These are phyloP conservation scores for Falco peregrinus DNA, from an alignment of 2,797 vertebrate species.

Conservation along the genomic window DNA sequence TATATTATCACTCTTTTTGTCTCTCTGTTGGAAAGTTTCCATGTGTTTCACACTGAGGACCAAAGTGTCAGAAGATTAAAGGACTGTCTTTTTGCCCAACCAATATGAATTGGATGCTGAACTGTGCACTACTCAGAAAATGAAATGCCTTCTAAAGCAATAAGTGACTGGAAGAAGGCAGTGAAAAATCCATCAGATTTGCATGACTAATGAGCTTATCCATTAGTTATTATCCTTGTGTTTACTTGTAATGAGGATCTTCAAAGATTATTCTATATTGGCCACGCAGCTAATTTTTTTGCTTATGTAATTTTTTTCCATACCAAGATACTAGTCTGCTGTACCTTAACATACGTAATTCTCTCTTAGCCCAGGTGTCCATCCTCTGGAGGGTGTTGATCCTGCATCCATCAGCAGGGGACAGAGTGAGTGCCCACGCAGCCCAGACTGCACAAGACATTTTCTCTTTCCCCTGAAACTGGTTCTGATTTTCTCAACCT, in stretches of 20 bases:
- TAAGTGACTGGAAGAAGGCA: constrained; percentile 39
- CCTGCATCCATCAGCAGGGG: not conserved
- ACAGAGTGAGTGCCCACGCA: not conserved
- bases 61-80: constrained; percentile 58
- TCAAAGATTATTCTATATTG: constrained; percentile 36
- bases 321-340: not conserved
- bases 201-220: constrained; percentile 58
- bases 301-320: not conserved
- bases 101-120: constrained; percentile 34
- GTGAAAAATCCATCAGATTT: constrained; percentile 66
- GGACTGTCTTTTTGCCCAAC: constrained; percentile 36
- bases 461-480: not conserved
- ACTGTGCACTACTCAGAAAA: constrained; percentile 17
- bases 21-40: constrained; percentile 20
- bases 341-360: not conserved
- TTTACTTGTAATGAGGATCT: constrained; percentile 59
- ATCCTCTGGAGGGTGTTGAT: not conserved
- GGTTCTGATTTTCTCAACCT: not conserved
- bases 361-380: not conserved
- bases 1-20: constrained; percentile 38
- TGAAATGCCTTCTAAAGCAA: constrained; percentile 39
- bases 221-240: constrained; percentile 45
- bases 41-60: constrained; percentile 36
- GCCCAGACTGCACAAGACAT: not conserved
- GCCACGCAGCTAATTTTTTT: constrained; percentile 4